Evolutionary conservation across 37 sponge, comb jelly and placozoan species (phyloP), one percentile per base, ranked within the genome.

Genomic region (Corticium candelabrum): DNA sequence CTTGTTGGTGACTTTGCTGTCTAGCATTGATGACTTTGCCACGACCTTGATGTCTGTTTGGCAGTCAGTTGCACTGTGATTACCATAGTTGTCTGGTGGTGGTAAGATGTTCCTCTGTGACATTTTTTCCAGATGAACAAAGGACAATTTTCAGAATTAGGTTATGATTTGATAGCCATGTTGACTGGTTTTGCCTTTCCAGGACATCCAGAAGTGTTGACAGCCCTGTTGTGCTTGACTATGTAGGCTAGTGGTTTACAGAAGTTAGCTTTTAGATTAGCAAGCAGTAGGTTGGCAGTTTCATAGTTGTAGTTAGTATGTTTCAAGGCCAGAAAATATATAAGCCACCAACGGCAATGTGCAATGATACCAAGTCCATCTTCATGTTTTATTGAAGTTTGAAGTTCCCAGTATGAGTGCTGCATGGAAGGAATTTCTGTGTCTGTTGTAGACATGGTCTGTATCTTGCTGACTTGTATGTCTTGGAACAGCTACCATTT

Each of bases 171-270:
- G 21, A 80, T 35, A 2, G 41, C 35, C 41, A 41, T 41, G 34
- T 77, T 76, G 4, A 82, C 56, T 31, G 77, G 70, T 37, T 76
- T 81, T 41, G 56, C 82, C 41, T 77, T 43, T 29, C 83, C 83
- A 36, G 39, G 41, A 34, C 39, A 76, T 5, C 83, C 83, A 40
- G 33, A 30, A 33, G 35, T 74, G 76, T 81, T 81, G 31, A 81
- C 76, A 15, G 82, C 73, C 1, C 82, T 32, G 37, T 81, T 81
- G 62, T 81, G 50, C 15, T 29, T 76, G 1, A 37, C 75, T 3
- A 81, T 2, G 67, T 75, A 81, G 57, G 82, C 32, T 0, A 81
- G 36, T 30, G 67, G 74, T 35, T 41, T 74, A 1, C 74, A 73
- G 62, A 81, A 81, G 0, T 34, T 38, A 2, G 82, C 74, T 2